Evolutionary conservation across 2,113 vertebrate genomes (phyloP).

Genomic region (Halichoeres trimaculatus): DNA sequence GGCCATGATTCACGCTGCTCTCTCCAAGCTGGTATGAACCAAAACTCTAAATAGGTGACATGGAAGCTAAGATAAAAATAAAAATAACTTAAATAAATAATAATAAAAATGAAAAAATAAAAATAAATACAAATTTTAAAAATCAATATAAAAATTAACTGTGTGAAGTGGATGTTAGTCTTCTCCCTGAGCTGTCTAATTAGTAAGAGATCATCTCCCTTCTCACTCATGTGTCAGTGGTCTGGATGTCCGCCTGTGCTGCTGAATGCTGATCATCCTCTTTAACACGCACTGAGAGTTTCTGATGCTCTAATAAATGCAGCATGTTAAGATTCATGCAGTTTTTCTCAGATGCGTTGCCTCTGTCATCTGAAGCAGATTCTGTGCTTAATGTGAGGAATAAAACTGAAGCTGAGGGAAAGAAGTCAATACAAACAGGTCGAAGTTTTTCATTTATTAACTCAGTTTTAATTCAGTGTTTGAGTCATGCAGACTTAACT

Average conservation of each 20-base stretch:
- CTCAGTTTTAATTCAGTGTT: neutral
- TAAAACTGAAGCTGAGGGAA: conserved; percentile 17
- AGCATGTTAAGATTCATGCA: conserved; percentile 14
- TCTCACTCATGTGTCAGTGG: conserved; percentile 31
- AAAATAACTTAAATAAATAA: too few species aligned
- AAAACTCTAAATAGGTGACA: too few species aligned
- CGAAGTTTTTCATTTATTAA: conserved; percentile 6
- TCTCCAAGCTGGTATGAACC: too few species aligned
- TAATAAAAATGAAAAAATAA: too few species aligned
- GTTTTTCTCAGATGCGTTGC: conserved; percentile 34
- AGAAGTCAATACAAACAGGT: neutral
- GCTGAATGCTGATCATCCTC: conserved; percentile 47
- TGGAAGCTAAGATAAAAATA: too few species aligned
- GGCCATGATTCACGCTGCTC: too few species aligned
- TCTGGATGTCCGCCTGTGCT: conserved; percentile 4
- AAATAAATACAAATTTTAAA: too few species aligned
- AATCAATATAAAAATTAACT: too few species aligned
- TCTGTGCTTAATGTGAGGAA: conserved; percentile 6
- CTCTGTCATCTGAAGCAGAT: conserved; percentile 29
- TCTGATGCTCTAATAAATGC: conserved; percentile 38
- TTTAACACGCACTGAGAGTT: conserved; percentile 21
- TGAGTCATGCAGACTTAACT: neutral
- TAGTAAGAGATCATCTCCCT: conserved; percentile 48
- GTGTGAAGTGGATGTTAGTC: neutral
- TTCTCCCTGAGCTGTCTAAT: conserved; percentile 19